A percentile compares a stretch with the other conserved stretches of the same genome.
These are phyloP conservation scores for Ictalurus furcatus DNA, from an alignment of 2,113 vertebrate genomes.

Conservation along the genomic window DNA sequence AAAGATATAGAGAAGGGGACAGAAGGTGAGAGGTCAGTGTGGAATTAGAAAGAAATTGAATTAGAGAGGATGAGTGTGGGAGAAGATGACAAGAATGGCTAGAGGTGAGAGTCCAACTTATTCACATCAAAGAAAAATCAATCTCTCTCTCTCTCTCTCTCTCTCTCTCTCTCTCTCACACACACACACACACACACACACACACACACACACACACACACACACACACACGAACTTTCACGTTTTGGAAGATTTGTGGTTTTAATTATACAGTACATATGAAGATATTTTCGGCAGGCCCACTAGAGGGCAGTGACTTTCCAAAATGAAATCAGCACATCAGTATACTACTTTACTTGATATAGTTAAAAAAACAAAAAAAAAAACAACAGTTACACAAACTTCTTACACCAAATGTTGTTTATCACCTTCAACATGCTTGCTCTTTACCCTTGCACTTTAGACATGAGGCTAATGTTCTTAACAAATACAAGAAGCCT, in stretches of 20 bases:
- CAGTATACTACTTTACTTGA: neutral
- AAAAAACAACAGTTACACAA: neutral
- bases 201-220: neutral
- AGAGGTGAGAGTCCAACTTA: neutral
- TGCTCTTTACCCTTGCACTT: neutral
- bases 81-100: slow-evolving; percentile 2
- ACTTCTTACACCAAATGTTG: neutral
- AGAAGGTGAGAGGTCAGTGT: slow-evolving; percentile 30
- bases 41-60: slow-evolving; percentile 22
- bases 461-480: neutral
- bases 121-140: neutral
- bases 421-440: neutral
- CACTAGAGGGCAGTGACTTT: slow-evolving; percentile 48
- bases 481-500: neutral
- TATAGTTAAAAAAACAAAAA: too few species aligned
- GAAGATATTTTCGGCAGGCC: neutral
- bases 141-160: neutral
- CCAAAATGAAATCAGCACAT: neutral
- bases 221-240: neutral
- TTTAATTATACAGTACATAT: neutral
- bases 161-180: neutral
- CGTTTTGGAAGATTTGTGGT: neutral
- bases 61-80: slow-evolving; percentile 1
- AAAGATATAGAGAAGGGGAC: neutral
- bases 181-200: neutral